phyloP scores from a whole-genome alignment of 2,113 vertebrate genomes.

The Lepus americanus region DNA sequence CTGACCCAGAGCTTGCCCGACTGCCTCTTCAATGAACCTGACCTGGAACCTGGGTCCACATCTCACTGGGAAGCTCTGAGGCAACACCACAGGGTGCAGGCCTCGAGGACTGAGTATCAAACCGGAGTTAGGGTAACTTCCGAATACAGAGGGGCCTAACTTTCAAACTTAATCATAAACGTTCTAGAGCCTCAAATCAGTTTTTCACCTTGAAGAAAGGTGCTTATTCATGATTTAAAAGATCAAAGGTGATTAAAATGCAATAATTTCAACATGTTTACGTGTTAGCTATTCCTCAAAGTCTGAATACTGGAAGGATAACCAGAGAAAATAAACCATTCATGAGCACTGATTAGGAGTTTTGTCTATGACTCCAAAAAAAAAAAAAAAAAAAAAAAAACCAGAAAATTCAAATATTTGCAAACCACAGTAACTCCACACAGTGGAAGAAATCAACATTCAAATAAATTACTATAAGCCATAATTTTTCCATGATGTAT shows the following conservation, averaged over 20 bases:
- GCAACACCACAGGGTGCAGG: neutral
- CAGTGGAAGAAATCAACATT: slow-evolving; percentile 83
- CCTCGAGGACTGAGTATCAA: neutral
- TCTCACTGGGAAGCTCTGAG: neutral
- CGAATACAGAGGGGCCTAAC: slow-evolving; percentile 11
- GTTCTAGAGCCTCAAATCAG: neutral
- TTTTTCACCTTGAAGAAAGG: slow-evolving; percentile 17
- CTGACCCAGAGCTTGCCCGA: neutral
- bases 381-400: slow-evolving; percentile 12
- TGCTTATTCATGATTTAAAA: slow-evolving; percentile 26
- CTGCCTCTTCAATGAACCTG: neutral
- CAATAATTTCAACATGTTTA: slow-evolving; percentile 3
- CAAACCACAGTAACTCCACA: slow-evolving; percentile 74
- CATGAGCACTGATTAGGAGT: slow-evolving; percentile 24
- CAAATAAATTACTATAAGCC: slow-evolving; percentile 72
- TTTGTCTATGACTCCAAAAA: slow-evolving; percentile 41
- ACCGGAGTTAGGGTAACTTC: slow-evolving; percentile 13
- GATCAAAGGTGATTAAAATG: slow-evolving; percentile 33
- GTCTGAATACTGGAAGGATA: slow-evolving; percentile 54
- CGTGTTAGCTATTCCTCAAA: slow-evolving; percentile 51
- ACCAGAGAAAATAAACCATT: slow-evolving; percentile 55
- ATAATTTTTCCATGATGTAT: slow-evolving; percentile 66
- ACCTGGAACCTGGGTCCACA: neutral
- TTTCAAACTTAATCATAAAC: slow-evolving; percentile 48
- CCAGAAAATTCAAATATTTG: slow-evolving; percentile 51